These are phyloP conservation scores for Chaunax sp. DNA, from an alignment of 2,797 vertebrate species.

Conservation along the genomic window DNA sequence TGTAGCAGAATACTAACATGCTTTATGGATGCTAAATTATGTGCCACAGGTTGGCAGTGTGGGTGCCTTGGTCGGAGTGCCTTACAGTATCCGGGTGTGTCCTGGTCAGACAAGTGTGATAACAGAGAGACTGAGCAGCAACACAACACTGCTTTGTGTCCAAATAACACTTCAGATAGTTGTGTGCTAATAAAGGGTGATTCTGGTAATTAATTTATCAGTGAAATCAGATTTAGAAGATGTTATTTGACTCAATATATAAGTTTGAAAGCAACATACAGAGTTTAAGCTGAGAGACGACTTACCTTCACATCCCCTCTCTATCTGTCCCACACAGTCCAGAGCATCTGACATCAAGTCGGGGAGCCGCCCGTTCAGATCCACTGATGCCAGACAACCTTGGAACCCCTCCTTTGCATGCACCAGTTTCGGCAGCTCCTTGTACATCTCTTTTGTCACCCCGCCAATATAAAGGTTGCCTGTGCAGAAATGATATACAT, in stretches of 20 bases:
- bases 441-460: slow-evolving; percentile 94
- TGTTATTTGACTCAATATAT: no score
- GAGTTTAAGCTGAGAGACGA: not conserved
- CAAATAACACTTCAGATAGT: not conserved
- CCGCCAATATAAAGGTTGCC: slow-evolving; percentile 95
- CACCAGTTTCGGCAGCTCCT: slow-evolving; percentile 94
- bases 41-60: slow-evolving; percentile 58
- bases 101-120: slow-evolving; percentile 3
- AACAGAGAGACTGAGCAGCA: slow-evolving; percentile 6
- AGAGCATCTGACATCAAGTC: slow-evolving; percentile 95
- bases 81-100: slow-evolving; percentile 21
- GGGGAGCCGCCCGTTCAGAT: slow-evolving; percentile 95
- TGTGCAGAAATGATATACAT: slow-evolving; percentile 63
- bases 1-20: slow-evolving; percentile 66
- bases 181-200: not conserved
- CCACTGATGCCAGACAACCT: slow-evolving; percentile 95
- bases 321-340: slow-evolving; percentile 96
- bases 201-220: not conserved
- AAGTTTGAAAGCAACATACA: slow-evolving; percentile 4
- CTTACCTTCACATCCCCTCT: slow-evolving; percentile 97
- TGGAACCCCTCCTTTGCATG: slow-evolving; percentile 97
- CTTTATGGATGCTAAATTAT: slow-evolving; percentile 68
- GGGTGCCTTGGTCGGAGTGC: slow-evolving; percentile 37
- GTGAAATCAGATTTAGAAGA: no score
- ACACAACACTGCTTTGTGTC: not conserved